These are phyloP conservation scores for Argentina silus DNA, from an alignment of 2,797 vertebrate genomes.

Conservation along the genomic window DNA sequence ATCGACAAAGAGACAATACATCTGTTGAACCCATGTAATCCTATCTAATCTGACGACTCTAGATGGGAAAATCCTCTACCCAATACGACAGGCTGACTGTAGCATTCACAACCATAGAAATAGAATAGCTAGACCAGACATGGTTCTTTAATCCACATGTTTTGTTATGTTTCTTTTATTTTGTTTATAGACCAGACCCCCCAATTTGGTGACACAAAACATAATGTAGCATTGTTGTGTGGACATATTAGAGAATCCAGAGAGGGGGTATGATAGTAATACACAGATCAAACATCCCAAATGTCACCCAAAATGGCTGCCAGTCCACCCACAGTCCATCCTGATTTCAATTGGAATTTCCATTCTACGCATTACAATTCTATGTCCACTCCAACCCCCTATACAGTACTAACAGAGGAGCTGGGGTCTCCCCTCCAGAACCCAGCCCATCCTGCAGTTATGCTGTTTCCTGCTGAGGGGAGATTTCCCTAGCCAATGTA, in stretches of 20 bases:
- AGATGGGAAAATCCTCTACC: not conserved
- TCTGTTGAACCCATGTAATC: not conserved
- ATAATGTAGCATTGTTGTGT: no score
- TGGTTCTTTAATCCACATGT: no score
- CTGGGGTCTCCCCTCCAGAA: not conserved
- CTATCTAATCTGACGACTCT: not conserved
- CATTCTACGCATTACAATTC: no score
- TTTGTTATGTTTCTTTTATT: no score
- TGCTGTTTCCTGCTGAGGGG: conserved; percentile 24
- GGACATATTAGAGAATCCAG: no score
- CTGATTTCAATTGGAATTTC: not conserved
- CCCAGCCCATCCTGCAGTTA: not conserved
- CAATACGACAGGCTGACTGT: not conserved
- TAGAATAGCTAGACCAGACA: not conserved
- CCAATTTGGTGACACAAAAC: no score
- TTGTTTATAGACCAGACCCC: no score
- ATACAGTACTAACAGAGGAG: not conserved
- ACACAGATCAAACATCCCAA: not conserved
- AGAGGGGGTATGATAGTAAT: not conserved
- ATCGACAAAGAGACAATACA: not conserved
- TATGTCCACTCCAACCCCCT: no score
- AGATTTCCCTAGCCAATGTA: conserved; percentile 41
- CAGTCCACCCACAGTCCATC: not conserved
- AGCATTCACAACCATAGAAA: not conserved
- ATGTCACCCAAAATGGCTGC: not conserved